Percentiles rank a stretch among this genome's conserved stretches.
phyloP scores from a whole-genome alignment of 2,888 invertebrate genomes.

The Apotomis betuletana region DNA sequence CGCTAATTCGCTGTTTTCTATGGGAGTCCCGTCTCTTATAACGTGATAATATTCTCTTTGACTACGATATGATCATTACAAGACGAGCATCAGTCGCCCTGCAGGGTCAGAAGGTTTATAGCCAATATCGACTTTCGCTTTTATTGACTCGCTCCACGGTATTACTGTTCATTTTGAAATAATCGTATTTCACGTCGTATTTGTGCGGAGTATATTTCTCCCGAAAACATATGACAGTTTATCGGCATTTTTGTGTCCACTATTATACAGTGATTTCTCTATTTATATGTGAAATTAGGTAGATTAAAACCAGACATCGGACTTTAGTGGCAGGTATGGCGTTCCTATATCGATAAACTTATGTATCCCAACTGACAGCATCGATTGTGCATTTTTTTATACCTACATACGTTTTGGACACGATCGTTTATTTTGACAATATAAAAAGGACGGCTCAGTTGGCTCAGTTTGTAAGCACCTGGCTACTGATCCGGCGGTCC shows the following conservation, averaged over 20 bases:
- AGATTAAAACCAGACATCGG: background rate
- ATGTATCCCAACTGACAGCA: too few species aligned
- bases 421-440: too few species aligned
- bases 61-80: conserved; percentile 3
- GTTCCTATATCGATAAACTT: too few species aligned
- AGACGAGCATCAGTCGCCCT: conserved; percentile 6
- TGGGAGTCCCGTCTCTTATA: too few species aligned
- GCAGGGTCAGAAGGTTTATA: conserved; percentile 22
- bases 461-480: too few species aligned
- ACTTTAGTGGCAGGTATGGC: too few species aligned
- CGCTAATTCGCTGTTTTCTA: too few species aligned
- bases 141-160: conserved; percentile 12
- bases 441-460: too few species aligned
- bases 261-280: background rate
- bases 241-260: background rate
- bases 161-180: conserved; percentile 8
- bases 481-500: too few species aligned
- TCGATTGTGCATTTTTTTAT: too few species aligned
- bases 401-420: too few species aligned
- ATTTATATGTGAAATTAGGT: background rate
- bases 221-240: background rate
- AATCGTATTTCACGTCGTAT: conserved; percentile 1
- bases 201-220: conserved; percentile 8
- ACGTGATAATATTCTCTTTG: background rate
- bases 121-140: conserved; percentile 21